phyloP scores from a whole-genome alignment of 2,113 vertebrate species.

The Thomomys bottae region DNA sequence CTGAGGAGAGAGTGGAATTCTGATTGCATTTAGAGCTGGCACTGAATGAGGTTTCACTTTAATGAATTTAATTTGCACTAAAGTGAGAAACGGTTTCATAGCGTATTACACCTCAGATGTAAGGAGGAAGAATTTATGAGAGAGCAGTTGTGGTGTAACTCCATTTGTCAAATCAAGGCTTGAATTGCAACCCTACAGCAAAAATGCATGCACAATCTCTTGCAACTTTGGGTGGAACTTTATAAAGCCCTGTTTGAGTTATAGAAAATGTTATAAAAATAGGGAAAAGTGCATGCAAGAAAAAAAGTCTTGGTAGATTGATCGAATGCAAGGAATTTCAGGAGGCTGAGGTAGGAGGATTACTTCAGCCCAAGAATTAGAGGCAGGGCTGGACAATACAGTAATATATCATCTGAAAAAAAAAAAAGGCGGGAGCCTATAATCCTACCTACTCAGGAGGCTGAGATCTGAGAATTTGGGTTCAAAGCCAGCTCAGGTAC shows the following conservation, averaged over 20 bases:
- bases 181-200: not conserved
- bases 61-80: constrained; percentile 25
- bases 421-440: not conserved
- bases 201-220: not conserved
- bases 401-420: not conserved
- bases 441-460: too few species aligned
- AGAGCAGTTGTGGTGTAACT: not conserved
- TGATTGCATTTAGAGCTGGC: not conserved
- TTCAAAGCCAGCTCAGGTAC: not conserved
- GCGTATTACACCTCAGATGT: not conserved
- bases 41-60: constrained; percentile 12
- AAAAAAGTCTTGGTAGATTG: not conserved
- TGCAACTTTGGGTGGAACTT: too few species aligned
- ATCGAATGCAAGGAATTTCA: too few species aligned
- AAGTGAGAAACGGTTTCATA: not conserved
- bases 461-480: not conserved
- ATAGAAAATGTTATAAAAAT: too few species aligned
- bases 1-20: not conserved
- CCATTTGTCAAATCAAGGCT: not conserved
- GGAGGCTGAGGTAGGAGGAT: not conserved
- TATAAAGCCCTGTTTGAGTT: too few species aligned
- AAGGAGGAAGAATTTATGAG: not conserved
- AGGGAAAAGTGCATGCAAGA: too few species aligned
- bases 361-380: too few species aligned
- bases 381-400: not conserved